A percentile compares a stretch with the other conserved stretches of the same genome.
Conservation (phyloP, 1,140 invertebrate species). For the Scaptomyza montana region DNA sequence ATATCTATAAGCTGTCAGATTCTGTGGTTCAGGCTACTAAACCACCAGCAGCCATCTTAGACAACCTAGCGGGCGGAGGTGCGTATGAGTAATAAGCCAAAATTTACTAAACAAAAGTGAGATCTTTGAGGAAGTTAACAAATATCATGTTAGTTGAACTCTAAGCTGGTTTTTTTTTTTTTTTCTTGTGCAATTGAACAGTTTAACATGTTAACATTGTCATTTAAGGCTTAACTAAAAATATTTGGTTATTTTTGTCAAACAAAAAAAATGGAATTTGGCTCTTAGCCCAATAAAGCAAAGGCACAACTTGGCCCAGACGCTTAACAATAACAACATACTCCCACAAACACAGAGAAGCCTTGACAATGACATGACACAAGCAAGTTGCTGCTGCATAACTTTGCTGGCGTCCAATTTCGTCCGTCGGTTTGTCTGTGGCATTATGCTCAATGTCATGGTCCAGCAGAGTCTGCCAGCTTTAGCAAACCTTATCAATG, state of each 20-base stretch:
- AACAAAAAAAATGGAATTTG: neutral
- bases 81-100: constrained; percentile 44
- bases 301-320: neutral
- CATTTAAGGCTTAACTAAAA: too few relatives aligned
- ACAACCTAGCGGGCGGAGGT: constrained; percentile 37
- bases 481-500: constrained; percentile 17
- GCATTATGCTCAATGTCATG: constrained; percentile 46
- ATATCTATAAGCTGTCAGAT: constrained; percentile 57
- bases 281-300: neutral
- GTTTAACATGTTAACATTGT: too few relatives aligned
- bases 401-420: constrained; percentile 3
- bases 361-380: neutral
- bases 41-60: neutral
- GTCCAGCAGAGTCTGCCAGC: constrained; percentile 14
- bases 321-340: constrained; percentile 4
- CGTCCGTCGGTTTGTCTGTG: constrained; percentile 10
- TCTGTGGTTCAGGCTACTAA: constrained; percentile 22
- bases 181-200: too few relatives aligned
- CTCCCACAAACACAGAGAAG: neutral
- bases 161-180: too few relatives aligned
- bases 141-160: too few relatives aligned
- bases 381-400: constrained; percentile 31
- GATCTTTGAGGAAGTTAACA: too few relatives aligned
- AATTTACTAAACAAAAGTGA: neutral
- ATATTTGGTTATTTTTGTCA: too few relatives aligned